Conservation (phyloP, 1,140 invertebrate species). For the Elymnias hypermnestra region DNA sequence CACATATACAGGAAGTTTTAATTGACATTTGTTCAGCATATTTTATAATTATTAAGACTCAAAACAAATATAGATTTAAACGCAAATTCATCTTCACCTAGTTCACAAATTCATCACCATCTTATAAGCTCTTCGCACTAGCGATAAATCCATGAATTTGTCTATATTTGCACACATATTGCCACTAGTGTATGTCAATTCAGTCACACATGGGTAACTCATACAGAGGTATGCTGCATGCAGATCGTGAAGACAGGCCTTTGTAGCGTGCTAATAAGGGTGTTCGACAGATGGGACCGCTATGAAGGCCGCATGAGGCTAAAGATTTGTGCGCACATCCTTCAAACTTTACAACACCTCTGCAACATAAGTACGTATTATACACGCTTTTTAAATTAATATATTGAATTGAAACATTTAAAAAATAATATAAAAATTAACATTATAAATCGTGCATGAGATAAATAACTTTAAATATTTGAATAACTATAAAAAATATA, state of each 20-base stretch:
- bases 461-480: too few relatives aligned
- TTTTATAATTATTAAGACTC: too few relatives aligned
- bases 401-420: neutral
- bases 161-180: neutral
- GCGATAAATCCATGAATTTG: too few relatives aligned
- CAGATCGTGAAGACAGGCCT: constrained; percentile 80
- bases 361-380: constrained; percentile 79
- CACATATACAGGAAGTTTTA: too few relatives aligned
- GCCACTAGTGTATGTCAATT: neutral
- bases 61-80: too few relatives aligned
- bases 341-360: constrained; percentile 79
- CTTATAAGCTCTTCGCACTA: too few relatives aligned
- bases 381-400: neutral
- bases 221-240: constrained; percentile 78
- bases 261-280: constrained; percentile 75
- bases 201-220: constrained; percentile 44
- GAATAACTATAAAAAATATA: too few relatives aligned
- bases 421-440: neutral
- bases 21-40: too few relatives aligned
- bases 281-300: constrained; percentile 82
- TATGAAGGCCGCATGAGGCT: constrained; percentile 79
- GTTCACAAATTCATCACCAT: too few relatives aligned
- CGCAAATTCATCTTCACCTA: too few relatives aligned
- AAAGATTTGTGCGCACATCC: constrained; percentile 78
- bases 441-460: neutral